These are phyloP conservation scores for Thymelicus sylvestris DNA, from an alignment of 2,888 invertebrate species.

Conservation along the genomic window DNA sequence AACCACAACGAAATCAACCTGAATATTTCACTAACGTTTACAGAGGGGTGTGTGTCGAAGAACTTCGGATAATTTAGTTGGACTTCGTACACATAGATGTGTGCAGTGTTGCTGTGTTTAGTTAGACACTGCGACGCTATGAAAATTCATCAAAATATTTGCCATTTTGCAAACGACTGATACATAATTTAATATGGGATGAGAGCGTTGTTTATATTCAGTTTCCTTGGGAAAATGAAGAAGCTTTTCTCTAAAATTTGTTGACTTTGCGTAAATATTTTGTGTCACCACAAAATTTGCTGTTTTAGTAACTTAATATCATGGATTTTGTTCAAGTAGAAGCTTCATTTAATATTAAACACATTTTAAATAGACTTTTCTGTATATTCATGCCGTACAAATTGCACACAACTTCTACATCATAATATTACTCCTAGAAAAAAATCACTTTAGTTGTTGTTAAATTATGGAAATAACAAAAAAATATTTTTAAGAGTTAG, in stretches of 20 bases:
- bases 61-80: slow-evolving; percentile 3
- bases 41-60: not conserved
- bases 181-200: slow-evolving; percentile 15
- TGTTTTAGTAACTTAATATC: not conserved
- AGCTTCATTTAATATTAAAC: not conserved
- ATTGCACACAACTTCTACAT: no score
- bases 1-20: not conserved
- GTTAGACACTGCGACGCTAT: not conserved
- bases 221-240: slow-evolving; percentile 15
- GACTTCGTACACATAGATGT: slow-evolving; percentile 1
- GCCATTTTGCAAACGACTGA: slow-evolving; percentile 12
- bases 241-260: slow-evolving; percentile 6
- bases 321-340: not conserved
- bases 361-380: no score
- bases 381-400: no score
- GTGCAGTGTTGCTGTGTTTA: not conserved
- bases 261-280: slow-evolving; percentile 5
- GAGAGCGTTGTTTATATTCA: slow-evolving; percentile 13
- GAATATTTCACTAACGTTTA: not conserved
- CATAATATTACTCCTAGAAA: no score
- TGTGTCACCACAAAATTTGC: slow-evolving; percentile 3
- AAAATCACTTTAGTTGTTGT: no score
- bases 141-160: slow-evolving; percentile 5
- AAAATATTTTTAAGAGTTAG: no score
- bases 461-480: no score